Conservation (phyloP, 2,113 vertebrate species). For the Phainopepla nitens region DNA sequence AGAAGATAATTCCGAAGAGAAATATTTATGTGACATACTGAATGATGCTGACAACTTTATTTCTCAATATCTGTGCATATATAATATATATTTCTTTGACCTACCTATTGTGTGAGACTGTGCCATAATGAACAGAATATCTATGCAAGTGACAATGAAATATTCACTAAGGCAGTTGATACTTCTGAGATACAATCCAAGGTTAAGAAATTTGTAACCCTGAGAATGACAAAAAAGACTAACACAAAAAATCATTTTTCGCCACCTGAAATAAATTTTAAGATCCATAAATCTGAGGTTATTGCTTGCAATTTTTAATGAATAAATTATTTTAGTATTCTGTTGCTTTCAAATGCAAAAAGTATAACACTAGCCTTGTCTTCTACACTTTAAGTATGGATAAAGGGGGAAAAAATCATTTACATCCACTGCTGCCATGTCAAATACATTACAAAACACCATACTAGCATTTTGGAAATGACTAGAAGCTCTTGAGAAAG, state of each 20-base stretch:
- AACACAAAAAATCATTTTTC: background rate
- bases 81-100: constrained; percentile 8
- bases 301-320: background rate
- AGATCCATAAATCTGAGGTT: background rate
- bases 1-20: constrained; percentile 26
- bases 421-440: background rate
- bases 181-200: constrained; percentile 1
- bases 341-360: background rate
- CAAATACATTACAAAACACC: background rate
- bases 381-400: background rate
- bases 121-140: constrained; percentile 1
- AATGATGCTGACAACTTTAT: constrained; percentile 42
- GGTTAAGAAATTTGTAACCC: background rate
- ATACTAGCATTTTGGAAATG: background rate
- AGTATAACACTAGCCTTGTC: background rate
- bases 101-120: background rate
- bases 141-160: background rate
- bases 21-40: constrained; percentile 44
- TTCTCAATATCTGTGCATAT: constrained; percentile 29
- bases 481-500: background rate
- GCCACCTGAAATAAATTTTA: constrained; percentile 6
- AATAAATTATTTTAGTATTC: background rate
- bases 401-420: background rate
- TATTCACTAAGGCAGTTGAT: constrained; percentile 25
- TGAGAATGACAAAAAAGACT: background rate